Percentiles rank a stretch among this genome's conserved stretches.
Conservation (phyloP, 2,888 invertebrate species). For the Conchocele bisecta region DNA sequence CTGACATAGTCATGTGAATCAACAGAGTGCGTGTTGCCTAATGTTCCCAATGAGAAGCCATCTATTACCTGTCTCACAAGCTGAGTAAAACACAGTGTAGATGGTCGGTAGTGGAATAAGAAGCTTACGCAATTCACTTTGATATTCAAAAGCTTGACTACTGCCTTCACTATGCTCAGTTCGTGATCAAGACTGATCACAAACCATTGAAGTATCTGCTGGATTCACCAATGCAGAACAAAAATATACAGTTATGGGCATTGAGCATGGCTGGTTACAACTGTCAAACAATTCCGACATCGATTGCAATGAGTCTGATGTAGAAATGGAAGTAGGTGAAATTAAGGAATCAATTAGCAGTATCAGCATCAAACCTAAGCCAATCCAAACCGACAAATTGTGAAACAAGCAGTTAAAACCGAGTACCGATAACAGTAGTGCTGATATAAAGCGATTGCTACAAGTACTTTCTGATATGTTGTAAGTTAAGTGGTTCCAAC, state of each 20-base stretch:
- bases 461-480: too few species aligned
- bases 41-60: slow-evolving; percentile 14
- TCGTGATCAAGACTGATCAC: neutral
- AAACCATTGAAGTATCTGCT: slow-evolving; percentile 3
- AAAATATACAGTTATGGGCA: neutral
- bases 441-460: too few species aligned
- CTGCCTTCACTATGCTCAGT: neutral
- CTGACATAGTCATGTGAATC: slow-evolving; percentile 4
- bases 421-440: too few species aligned
- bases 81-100: slow-evolving; percentile 5
- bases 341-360: too few species aligned
- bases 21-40: neutral
- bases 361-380: too few species aligned
- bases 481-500: too few species aligned
- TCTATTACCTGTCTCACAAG: slow-evolving; percentile 29
- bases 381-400: too few species aligned
- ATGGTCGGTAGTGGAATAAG: slow-evolving; percentile 23
- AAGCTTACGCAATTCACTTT: slow-evolving; percentile 32
- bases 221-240: neutral
- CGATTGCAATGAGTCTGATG: too few species aligned
- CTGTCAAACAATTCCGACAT: too few species aligned
- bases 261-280: too few species aligned
- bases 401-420: too few species aligned
- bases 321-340: too few species aligned
- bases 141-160: slow-evolving; percentile 15